A percentile compares a stretch with the other conserved stretches of the same genome.
phyloP scores from a whole-genome alignment of 1,140 invertebrate genomes.

The Heliconius eleuchia region DNA sequence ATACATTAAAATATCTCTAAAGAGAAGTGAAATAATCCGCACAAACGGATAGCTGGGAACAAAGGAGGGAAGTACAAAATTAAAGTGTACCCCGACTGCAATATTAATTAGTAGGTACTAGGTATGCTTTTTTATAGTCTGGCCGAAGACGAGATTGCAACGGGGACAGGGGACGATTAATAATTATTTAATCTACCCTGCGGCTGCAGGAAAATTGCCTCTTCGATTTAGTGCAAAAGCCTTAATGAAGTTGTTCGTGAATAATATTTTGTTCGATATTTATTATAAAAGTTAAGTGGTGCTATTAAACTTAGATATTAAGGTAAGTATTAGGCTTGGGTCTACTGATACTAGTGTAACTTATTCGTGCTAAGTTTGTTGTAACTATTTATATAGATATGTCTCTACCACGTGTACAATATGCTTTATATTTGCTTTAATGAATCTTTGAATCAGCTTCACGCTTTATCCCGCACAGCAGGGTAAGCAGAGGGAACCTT shows the following conservation, averaged over 20 bases:
- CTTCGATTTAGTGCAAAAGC: constrained; percentile 37
- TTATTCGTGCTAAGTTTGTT: background rate
- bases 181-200: constrained; percentile 61
- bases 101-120: constrained; percentile 52
- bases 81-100: constrained; percentile 44
- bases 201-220: constrained; percentile 49
- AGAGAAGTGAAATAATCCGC: constrained; percentile 38
- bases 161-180: constrained; percentile 53
- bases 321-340: background rate
- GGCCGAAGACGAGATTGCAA: constrained; percentile 43
- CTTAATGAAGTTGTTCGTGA: constrained; percentile 28
- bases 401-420: too few species aligned
- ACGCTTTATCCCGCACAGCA: too few species aligned
- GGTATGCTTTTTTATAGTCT: constrained; percentile 46
- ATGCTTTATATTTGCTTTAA: too few species aligned
- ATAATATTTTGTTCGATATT: constrained; percentile 13
- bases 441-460: too few species aligned
- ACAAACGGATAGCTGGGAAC: constrained; percentile 46
- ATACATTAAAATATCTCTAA: constrained; percentile 33
- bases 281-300: background rate
- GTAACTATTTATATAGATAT: too few species aligned
- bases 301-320: background rate
- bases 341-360: background rate
- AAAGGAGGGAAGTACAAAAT: constrained; percentile 55
- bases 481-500: too few species aligned